Percentiles rank a stretch among this genome's conserved stretches.
These are phyloP conservation scores for Gorsachius goisagi DNA, from an alignment of 2,113 vertebrate species.

Conservation along the genomic window DNA sequence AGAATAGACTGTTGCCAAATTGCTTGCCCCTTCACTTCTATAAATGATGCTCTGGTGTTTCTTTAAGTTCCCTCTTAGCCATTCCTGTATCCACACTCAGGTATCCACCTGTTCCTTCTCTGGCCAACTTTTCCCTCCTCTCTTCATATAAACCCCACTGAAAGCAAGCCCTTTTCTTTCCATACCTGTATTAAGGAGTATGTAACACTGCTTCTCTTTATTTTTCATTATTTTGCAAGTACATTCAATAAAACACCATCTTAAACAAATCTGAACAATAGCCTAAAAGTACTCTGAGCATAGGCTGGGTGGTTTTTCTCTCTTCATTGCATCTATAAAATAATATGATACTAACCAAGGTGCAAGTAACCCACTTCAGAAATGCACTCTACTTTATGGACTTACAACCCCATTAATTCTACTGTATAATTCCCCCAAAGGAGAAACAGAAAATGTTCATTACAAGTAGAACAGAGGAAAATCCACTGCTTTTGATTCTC, in stretches of 20 bases:
- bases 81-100: neutral
- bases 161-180: neutral
- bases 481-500: neutral
- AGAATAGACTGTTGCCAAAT: neutral
- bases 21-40: neutral
- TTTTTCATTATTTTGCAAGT: neutral
- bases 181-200: neutral
- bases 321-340: conserved; percentile 11
- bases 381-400: neutral
- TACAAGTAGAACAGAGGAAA: neutral
- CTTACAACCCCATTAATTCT: conserved; percentile 33
- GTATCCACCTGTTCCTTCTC: neutral
- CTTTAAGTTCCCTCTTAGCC: neutral
- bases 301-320: neutral
- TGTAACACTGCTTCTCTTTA: neutral
- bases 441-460: conserved; percentile 15
- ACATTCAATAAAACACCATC: neutral
- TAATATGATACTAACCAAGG: neutral
- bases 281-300: neutral
- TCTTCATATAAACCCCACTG: neutral
- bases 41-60: neutral
- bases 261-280: neutral
- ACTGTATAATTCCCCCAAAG: neutral
- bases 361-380: conserved; percentile 1
- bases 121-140: neutral